Evolutionary conservation across 2,113 vertebrate species (phyloP), one percentile per base, ranked within the genome.

Genomic region (Recurvirostra avosetta): DNA sequence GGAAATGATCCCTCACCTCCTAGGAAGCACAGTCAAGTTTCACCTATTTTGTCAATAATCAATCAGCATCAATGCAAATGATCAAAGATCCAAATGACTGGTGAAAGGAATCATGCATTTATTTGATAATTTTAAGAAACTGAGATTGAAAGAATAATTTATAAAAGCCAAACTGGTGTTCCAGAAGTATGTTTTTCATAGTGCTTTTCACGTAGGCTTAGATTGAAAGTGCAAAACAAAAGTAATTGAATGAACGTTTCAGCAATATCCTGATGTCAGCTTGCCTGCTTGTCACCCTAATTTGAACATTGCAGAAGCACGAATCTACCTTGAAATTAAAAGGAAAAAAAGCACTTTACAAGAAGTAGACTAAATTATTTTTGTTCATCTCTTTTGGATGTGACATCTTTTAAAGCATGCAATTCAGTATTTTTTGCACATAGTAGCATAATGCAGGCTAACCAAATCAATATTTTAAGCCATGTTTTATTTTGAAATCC

Each of bases 171-270:
- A 71, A 74, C 25, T 58, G 20, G 18, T 61, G 16, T 55, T 67
- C 52, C 40, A 72, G 50, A 70, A 90, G 32, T 76, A 5, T 26
- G 49, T 61, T 96, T 95, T 82, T 74, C 56, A 20, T 30, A 47
- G 68, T 1, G 8, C 13, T 80, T 91, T 92, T 70, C 74, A 73
- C 0, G 1, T 58, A 74, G 45, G 32, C 68, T 75, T 79, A 76
- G 55, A 82, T 12, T 47, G 50, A 74, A 84, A 59, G 38, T 53
- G 15, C 43, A 87, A 86, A 92, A 10, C 72, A 85, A 66, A 95
- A 94, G 49, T 96, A 94, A 96, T 47, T 84, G 82, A 96, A 92
- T 82, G 75, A 96, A 68, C 45, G 62, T 90, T 94, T 93, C 52
- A 40, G 68, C 94, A 92, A 66, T 94, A 74, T 90, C 58, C 77